Percentiles rank a stretch among this genome's conserved stretches.
phyloP scores from a whole-genome alignment of 2,888 invertebrate species.

The Globia sparganii region DNA sequence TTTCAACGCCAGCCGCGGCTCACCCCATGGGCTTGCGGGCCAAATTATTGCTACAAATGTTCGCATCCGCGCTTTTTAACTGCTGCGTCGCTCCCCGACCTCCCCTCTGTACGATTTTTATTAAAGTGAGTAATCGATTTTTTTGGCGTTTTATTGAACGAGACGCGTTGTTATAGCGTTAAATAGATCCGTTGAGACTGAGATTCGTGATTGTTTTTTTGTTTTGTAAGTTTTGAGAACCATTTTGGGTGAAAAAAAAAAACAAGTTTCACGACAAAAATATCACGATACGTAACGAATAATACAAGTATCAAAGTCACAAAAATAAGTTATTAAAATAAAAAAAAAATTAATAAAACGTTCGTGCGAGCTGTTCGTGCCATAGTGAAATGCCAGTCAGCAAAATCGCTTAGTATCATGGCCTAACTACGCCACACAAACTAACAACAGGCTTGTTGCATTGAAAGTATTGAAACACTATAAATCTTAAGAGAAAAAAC shows the following conservation, averaged over 20 bases:
- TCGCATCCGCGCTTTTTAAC: conserved; percentile 87
- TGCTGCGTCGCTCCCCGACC: conserved; percentile 76
- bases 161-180: conserved; percentile 67
- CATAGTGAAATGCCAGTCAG: too few relatives aligned
- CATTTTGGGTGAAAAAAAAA: neutral
- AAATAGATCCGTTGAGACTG: conserved; percentile 58
- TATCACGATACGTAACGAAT: neutral
- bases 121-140: conserved; percentile 84
- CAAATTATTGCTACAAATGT: conserved; percentile 89
- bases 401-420: neutral
- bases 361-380: too few relatives aligned
- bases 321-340: neutral
- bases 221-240: neutral
- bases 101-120: conserved; percentile 82
- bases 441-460: neutral
- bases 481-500: too few relatives aligned
- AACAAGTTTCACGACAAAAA: neutral
- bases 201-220: conserved; percentile 29
- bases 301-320: neutral
- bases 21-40: conserved; percentile 86
- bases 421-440: neutral
- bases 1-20: conserved; percentile 89
- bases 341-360: neutral
- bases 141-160: conserved; percentile 76
- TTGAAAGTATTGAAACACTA: neutral